Conservation (phyloP, 2,888 invertebrate genomes). For the Zele albiditarsus region DNA sequence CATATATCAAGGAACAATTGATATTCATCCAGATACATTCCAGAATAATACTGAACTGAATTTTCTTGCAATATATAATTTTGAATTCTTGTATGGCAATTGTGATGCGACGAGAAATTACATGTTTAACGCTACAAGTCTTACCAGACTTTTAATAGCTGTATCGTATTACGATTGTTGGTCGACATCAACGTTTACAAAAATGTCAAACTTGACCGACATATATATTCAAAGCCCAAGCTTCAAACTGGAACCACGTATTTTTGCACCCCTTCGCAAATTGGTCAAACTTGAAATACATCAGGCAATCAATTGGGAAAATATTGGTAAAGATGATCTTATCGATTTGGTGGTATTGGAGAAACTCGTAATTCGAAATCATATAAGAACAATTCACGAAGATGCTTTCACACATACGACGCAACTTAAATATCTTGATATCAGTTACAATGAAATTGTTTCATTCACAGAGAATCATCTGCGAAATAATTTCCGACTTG, state of each 20-base stretch:
- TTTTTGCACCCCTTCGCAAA: constrained; percentile 78
- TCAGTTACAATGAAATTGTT: constrained; percentile 82
- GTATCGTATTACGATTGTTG: constrained; percentile 81
- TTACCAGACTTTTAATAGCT: constrained; percentile 83
- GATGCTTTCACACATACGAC: constrained; percentile 81
- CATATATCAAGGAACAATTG: no score
- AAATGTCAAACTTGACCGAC: constrained; percentile 79
- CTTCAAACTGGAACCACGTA: constrained; percentile 76
- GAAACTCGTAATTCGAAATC: constrained; percentile 81
- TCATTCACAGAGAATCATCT: constrained; percentile 81
- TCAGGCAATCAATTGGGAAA: constrained; percentile 81
- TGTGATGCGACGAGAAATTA: constrained; percentile 67
- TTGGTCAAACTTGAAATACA: constrained; percentile 84
- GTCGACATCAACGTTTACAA: constrained; percentile 78
- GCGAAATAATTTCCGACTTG: constrained; percentile 80
- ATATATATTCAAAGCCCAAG: constrained; percentile 81
- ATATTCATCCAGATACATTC: no score
- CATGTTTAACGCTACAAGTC: constrained; percentile 77
- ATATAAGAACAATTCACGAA: constrained; percentile 80
- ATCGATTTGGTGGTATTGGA: constrained; percentile 77
- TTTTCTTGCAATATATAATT: no score
- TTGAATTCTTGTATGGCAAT: no score
- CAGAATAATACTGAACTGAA: no score
- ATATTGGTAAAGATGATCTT: constrained; percentile 80
- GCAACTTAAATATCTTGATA: constrained; percentile 81